Evolutionary conservation across 1,140 invertebrate species (phyloP), one percentile per base, ranked within the genome.

Genomic region (Phymorhynchus buccinoides): DNA sequence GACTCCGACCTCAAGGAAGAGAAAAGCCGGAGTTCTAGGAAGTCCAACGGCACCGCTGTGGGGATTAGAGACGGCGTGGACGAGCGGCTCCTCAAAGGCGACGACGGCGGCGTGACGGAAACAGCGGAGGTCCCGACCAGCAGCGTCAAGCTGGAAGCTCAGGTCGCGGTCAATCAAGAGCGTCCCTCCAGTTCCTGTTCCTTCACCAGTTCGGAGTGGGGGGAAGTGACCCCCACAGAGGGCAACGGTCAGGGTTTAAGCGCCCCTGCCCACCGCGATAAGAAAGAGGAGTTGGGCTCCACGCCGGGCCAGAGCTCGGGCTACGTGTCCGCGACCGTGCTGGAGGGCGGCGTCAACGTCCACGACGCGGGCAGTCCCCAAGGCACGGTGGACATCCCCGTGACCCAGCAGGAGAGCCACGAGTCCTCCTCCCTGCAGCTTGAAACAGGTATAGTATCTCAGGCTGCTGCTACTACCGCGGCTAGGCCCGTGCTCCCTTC

Each of bases 161-260:
- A 73, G 71, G 14, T 9, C 32, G 71, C 12, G 37, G 71, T 27
- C 32, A 7, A 68, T 6, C 66, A 68, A 73, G 71, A 73, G 1
- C 77, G 44, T 1, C 81, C 62, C 22, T 39, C 62, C 81, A 83
- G 81, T 30, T 22, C 39, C 62, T 83, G 81, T 30, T 83, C 81
- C 37, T 83, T 71, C 66, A 83, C 81, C 66, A 83, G 81, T 66
- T 83, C 81, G 2, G 81, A 83, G 62, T 83, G 81, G 81, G 81
- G 81, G 27, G 81, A 83, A 7, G 41, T 83, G 37, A 83, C 81
- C 41, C 81, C 81, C 27, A 73, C 66, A 14, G 77, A 79, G 27
- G 32, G 30, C 37, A 35, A n/a, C n/a, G n/a, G 1, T 35, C 32
- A 32, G 22, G 71, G 77, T n/a, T 6, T 79, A 1, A 3, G 6